Evolutionary conservation across 2,888 invertebrate genomes (phyloP), one percentile per base, ranked within the genome.

Genomic region (Drosophila nigricruria): DNA sequence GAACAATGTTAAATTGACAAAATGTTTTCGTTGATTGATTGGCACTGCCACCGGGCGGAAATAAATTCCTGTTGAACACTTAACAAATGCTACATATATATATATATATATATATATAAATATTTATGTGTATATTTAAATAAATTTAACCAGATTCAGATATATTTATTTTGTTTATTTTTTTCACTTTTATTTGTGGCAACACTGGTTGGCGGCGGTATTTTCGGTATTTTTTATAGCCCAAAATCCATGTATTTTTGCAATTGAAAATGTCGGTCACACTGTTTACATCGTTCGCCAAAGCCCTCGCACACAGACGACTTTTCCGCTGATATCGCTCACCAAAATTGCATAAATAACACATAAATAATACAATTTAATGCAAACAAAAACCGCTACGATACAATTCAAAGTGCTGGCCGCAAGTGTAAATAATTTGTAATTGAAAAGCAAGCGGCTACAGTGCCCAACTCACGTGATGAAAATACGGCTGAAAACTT

Each of bases 381-480:
- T 54, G 61, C 59, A 71, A 77, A 66, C 47, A 67, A 54, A 73
- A 57, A 34, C 53, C 27, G 67, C 62, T 27, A 71, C 34, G 43
- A 49, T 45, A 59, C 56, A 71, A 64, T 57, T 59, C 5, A 73
- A 57, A 65, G 54, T 69, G 72, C 77, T 66, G 64, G 56, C 53
- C 59, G 69, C 57, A 52, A 38, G 50, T 71, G 38, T 62, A 58
- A 73, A 75, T 61, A 63, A 62, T 10, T 70, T 67, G 59, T 47
- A 25, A 9, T 16, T 23, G 20, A 5, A 58, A 64, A 52, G 38
- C 20, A 30, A 16, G 56, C 50, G 50, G 32, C 16, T 20, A 36
- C 65, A 75, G 77, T 59, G 71, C 49, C 14, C 62, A 78, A 79
- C 80, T 81, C 86, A 86, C 89, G 89, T 89, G 91, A 89, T 88